Percentiles rank a stretch among this genome's conserved stretches.
Conservation (phyloP, 1,140 invertebrate species). For the Apis mellifera region Amel_HAv3.1 CM009938.2:7660501-7661000, state of each 20-base stretch:
- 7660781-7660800: not conserved
- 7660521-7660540: constrained; percentile 64
- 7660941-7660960: constrained; percentile 22
- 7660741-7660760: too few relatives aligned
- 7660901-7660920: constrained; percentile 16
- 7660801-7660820: not conserved
- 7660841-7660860: too few relatives aligned
- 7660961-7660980: constrained; percentile 47
- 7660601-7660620: too few relatives aligned
- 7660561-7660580: not conserved
- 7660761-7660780: too few relatives aligned
- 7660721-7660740: not conserved
- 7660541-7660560: constrained; percentile 23
- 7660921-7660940: not conserved
- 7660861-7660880: constrained; percentile 8
- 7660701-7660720: not conserved
- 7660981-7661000: constrained; percentile 63
- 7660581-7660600: too few relatives aligned
- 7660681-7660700: too few relatives aligned
- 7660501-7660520: constrained; percentile 88
- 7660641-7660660: too few relatives aligned
- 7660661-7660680: not conserved
- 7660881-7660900: not conserved
- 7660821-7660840: too few relatives aligned
- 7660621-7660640: too few relatives aligned